Conservation (phyloP, 2,797 vertebrate species). For the Setipinna tenuifilis region DNA sequence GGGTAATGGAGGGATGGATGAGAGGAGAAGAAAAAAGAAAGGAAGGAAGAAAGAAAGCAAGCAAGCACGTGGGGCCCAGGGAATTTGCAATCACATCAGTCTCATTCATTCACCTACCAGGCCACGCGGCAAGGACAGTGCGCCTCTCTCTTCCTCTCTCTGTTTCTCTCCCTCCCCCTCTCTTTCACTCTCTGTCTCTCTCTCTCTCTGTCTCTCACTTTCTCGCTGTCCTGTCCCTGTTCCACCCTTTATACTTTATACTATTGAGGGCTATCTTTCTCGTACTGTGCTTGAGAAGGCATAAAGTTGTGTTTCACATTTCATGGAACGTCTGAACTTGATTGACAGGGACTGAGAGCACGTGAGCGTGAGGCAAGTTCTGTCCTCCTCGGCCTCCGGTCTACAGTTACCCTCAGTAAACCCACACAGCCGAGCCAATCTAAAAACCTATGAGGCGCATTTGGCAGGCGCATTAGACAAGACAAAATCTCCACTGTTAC, state of each 20-base stretch:
- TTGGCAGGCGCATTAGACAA: not conserved
- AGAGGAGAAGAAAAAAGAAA: constrained; percentile 1
- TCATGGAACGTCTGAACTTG: not conserved
- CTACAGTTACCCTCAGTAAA: not conserved
- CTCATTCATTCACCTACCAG: constrained; percentile 64
- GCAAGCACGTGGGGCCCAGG: constrained; percentile 53
- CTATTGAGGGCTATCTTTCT: not conserved
- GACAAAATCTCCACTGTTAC: constrained; percentile 20
- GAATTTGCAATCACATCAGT: constrained; percentile 73
- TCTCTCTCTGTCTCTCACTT: constrained; percentile 1
- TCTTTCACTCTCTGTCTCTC: constrained; percentile 3
- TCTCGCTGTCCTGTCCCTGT: not conserved
- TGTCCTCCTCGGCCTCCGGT: not conserved
- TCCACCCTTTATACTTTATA: not conserved
- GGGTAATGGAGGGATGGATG: constrained; percentile 45
- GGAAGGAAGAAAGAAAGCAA: not conserved
- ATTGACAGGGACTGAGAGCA: not conserved
- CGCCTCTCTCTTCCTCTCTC: constrained; percentile 13
- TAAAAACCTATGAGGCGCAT: not conserved
- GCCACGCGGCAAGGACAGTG: not conserved
- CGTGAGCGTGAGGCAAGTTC: not conserved
- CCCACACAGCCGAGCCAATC: not conserved
- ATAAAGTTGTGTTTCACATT: not conserved
- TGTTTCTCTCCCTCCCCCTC: constrained; percentile 1
- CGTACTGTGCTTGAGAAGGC: too few species aligned